Percentiles rank a stretch among this genome's conserved stretches.
Evolutionary conservation across 2,113 vertebrate species (phyloP).

Genomic region (Mellivora capensis): DNA sequence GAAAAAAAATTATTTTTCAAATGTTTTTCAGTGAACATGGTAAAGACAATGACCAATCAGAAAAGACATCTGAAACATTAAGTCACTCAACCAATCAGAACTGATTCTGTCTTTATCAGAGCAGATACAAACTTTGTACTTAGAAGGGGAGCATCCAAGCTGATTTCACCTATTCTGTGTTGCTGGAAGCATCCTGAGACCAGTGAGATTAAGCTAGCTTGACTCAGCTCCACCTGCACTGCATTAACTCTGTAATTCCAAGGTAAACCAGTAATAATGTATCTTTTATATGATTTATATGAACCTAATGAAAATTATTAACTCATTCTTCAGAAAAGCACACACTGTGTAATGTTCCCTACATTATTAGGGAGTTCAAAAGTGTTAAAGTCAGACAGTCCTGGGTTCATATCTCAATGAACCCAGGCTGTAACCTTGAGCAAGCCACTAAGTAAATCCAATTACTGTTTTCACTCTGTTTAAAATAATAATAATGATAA

Average conservation of each 20-base stretch:
- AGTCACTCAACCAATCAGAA: neutral
- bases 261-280: neutral
- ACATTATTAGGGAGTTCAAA: neutral
- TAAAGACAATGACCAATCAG: neutral
- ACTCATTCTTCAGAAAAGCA: neutral
- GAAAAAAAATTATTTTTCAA: neutral
- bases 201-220: neutral
- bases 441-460: neutral
- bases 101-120: neutral
- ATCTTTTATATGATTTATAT: neutral
- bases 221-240: neutral
- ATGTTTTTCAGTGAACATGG: neutral
- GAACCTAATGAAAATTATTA: neutral
- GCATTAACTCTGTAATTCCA: too few species aligned
- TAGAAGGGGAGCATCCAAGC: neutral
- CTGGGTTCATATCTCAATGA: neutral
- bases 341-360: neutral
- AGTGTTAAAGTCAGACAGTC: neutral
- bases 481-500: neutral
- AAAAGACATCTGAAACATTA: neutral
- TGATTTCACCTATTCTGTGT: neutral
- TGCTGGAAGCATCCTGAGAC: neutral
- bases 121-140: fast-evolving
- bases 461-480: neutral
- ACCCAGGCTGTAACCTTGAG: neutral